Evolutionary conservation across 1,140 invertebrate genomes (phyloP), one percentile per base, ranked within the genome.

Genomic region (Cyclina sinensis): DNA sequence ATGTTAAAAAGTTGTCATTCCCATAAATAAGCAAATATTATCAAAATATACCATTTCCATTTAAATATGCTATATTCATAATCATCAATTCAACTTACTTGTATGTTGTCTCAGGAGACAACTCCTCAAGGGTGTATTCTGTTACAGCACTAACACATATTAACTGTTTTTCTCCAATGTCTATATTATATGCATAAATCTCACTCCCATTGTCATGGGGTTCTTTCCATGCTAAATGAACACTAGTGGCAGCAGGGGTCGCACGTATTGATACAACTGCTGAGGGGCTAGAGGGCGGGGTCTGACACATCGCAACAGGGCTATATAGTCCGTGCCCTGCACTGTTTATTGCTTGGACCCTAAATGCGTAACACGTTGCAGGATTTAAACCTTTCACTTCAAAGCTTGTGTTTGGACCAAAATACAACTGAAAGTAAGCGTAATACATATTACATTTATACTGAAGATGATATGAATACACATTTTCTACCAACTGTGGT

Each of bases 371-470:
- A 18, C 96, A 95, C 27, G 97, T 97, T 82, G 97, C 98, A 76
- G 98, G 98, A 82, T 98, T 96, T 80, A 98, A 95, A 88, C 97
- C 96, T 92, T 97, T 97, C n/a, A 98, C 96, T 92, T 98, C 97
- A 93, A 96, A 97, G 86, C 92, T 96, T 5, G 96, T 95, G 70
- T 92, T 94, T 83, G 95, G 91, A 85, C 96, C 96, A 87, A 92
- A 91, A 90, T 95, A 96, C 51, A 96, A 90, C 95, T 96, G 94
- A n/a, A 92, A 92, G 70, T 65, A 82, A 84, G 30, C 82, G 21
- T 14, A 37, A 70, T 18, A 57, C 16, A 57, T 57, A 18, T 57
- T n/a, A 57, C n/a, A n/a, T 11, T 51, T 9, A 51, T 9, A 51
- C 9, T 51, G 48, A 51, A 11, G 48, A 51, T 51, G 48, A 11